Evolutionary conservation across 2,797 vertebrate species (phyloP).

Genomic region (Acridotheres tristis): DNA sequence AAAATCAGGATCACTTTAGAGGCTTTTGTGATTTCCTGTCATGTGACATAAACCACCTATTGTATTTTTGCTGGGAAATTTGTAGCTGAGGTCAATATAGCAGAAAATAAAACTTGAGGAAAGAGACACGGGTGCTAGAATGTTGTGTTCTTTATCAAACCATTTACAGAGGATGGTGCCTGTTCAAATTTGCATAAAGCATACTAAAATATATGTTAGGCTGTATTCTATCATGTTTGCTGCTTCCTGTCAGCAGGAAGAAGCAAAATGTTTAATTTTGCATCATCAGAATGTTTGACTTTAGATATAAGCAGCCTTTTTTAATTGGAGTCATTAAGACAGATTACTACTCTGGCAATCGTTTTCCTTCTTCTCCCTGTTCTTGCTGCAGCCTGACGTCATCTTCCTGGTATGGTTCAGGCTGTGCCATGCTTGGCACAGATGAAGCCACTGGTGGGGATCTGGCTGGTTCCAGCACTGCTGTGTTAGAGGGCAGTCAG

Average conservation of each 20-base stretch:
- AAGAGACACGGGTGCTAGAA: not conserved
- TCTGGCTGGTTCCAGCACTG: rapidly evolving
- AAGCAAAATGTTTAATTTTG: constrained; percentile 7
- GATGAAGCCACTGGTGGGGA: not conserved
- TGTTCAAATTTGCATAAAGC: constrained; percentile 6
- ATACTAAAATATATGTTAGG: constrained; percentile 1
- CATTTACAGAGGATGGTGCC: not conserved
- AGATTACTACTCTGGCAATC: not conserved
- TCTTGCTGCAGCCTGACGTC: rapidly evolving
- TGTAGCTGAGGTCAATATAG: not conserved
- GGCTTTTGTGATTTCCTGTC: not conserved
- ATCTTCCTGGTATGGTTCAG: rapidly evolving
- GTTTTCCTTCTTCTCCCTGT: not conserved
- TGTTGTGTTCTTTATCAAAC: not conserved
- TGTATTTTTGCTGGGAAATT: not conserved
- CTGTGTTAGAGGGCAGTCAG: not conserved
- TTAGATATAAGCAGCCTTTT: constrained; percentile 12
- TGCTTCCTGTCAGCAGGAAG: constrained; percentile 9
- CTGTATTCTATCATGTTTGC: not conserved
- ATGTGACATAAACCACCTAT: not conserved
- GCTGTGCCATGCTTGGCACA: not conserved
- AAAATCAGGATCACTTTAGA: not conserved
- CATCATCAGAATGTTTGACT: constrained; percentile 9
- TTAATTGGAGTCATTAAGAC: not conserved
- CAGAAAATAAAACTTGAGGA: constrained; percentile 9